These are phyloP conservation scores for Leuciscus idus DNA, from an alignment of 2,113 vertebrate genomes.

Conservation along the genomic window DNA sequence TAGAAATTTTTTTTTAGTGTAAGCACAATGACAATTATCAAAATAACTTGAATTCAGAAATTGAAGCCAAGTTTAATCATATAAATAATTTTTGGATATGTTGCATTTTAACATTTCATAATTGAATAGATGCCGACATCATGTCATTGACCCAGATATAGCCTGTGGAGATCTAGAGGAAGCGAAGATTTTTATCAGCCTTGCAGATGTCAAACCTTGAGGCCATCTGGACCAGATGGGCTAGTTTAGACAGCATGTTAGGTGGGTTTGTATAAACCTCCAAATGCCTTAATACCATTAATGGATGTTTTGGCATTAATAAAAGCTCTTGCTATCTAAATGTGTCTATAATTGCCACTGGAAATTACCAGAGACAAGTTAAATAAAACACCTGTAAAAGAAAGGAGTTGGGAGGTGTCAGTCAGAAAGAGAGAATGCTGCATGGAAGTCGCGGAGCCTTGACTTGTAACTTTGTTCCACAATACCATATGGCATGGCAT, in stretches of 20 bases:
- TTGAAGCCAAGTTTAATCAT: neutral
- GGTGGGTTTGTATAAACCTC: slow-evolving; percentile 20
- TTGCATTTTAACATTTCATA: neutral
- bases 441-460: neutral
- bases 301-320: slow-evolving; percentile 15
- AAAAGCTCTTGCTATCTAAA: neutral
- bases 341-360: neutral
- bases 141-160: slow-evolving; percentile 25
- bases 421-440: neutral
- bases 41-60: neutral
- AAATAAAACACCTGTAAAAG: slow-evolving; percentile 15
- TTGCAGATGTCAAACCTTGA: slow-evolving; percentile 45
- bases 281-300: slow-evolving; percentile 18
- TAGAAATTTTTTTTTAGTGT: neutral
- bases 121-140: neutral
- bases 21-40: neutral
- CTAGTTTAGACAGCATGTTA: slow-evolving; percentile 34
- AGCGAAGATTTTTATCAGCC: slow-evolving; percentile 22
- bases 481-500: neutral
- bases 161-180: slow-evolving; percentile 21
- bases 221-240: slow-evolving; percentile 19
- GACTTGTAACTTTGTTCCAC: neutral
- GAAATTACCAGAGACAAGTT: slow-evolving; percentile 6
- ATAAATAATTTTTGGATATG: neutral
- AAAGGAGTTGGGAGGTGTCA: slow-evolving; percentile 6